Conservation (phyloP, 2,113 vertebrate species). For the Eulemur macaco region DNA sequence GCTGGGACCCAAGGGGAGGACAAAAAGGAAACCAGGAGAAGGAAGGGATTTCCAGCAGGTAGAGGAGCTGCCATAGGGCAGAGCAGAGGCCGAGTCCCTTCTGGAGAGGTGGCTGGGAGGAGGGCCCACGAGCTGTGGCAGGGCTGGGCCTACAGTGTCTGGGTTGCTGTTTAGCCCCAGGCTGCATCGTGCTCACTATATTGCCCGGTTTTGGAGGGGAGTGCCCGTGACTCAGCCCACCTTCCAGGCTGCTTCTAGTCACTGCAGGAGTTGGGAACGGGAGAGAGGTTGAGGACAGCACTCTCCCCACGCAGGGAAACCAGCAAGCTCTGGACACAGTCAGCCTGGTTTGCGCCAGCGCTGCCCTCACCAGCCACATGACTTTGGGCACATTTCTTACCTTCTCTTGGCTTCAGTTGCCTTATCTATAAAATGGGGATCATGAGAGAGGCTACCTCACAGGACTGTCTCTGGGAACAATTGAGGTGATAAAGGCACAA, state of each 20-base stretch:
- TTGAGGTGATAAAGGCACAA: background rate
- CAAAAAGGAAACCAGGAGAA: background rate
- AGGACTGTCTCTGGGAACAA: background rate
- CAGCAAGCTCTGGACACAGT: too few relatives aligned
- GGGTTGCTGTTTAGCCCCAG: background rate
- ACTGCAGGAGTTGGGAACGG: background rate
- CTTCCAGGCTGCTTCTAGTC: background rate
- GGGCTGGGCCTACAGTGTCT: too few relatives aligned
- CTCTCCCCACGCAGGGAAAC: fast-evolving
- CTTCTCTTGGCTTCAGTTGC: background rate
- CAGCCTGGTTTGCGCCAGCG: background rate
- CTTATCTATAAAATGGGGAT: background rate
- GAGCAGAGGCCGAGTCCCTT: background rate
- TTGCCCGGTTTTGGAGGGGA: background rate
- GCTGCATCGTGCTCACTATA: fast-evolving
- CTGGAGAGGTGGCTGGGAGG: background rate
- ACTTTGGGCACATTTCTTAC: background rate
- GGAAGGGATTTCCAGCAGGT: background rate
- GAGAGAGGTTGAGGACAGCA: fast-evolving
- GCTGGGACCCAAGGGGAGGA: background rate
- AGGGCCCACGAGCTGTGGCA: background rate
- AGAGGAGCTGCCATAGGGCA: background rate
- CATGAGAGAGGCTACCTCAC: background rate
- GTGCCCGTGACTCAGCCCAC: background rate
- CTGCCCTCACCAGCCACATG: background rate